Evolutionary conservation across 2,888 invertebrate genomes (phyloP), one percentile per base, ranked within the genome.

Genomic region (Camptogramma bilineatum): DNA sequence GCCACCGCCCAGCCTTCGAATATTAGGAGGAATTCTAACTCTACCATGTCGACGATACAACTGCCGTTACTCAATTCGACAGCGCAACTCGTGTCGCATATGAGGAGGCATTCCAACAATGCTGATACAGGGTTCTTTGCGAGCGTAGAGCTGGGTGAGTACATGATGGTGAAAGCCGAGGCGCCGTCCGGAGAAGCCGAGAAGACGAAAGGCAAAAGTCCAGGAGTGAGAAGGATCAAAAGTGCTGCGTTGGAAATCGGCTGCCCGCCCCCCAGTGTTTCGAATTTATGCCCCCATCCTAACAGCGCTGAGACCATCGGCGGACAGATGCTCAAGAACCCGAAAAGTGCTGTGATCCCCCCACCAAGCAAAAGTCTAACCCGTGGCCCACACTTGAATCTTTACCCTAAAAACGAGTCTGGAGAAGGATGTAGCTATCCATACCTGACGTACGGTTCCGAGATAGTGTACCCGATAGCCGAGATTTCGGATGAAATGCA

Each of bases 401-500:
- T 96, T 16, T 96, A 95, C 76, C 95, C 95, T 0, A 94, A 94
- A 72, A 93, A 93, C 66, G 94, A 94, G 80, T 94, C 95, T 39
- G 95, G 95, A 7, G 96, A 96, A 69, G 96, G 96, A 67, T 96
- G 96, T 57, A 95, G 96, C 55, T 96, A 97, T 83, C 97, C 97
- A 0, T 93, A 91, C 69, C 74, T 94, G 64, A 94, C 94, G 42
- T 95, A 95, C 73, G 96, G 96, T 13, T 96, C 96, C 1, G 96
- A 96, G 85, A 96, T 96, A 63, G 95, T 96, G 0, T 97, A 97
- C 84, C 97, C 97, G 3, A 97, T 97, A 73, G 97, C 96, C 0
- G 97, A 97, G 87, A 97, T 97, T 81, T 95, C 96, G 0, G 97
- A 97, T 78, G 97, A 97, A 84, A 96, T 95, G 90, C 95, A 95